Percentiles rank a stretch among this genome's conserved stretches.
Conservation (phyloP, 2,797 vertebrate genomes). For the Spinibarbus caldwelli region DNA sequence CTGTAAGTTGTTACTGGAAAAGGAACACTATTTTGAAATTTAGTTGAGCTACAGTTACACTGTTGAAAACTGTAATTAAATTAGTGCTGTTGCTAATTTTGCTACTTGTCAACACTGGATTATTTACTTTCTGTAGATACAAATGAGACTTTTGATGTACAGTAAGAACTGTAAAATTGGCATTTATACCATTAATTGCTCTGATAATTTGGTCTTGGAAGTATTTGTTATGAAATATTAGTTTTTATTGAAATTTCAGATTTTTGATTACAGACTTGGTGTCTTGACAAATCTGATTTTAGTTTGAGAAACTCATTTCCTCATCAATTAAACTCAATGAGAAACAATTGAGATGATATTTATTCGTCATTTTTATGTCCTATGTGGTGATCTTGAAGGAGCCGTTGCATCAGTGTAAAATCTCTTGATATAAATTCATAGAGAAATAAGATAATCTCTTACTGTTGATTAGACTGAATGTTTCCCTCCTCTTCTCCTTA, state of each 20-base stretch:
- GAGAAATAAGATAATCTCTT: conserved; percentile 51
- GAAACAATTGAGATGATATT: not conserved
- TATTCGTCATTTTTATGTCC: not conserved
- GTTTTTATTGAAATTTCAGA: not conserved
- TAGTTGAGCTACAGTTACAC: not conserved
- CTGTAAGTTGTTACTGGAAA: too few species aligned
- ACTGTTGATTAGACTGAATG: conserved; percentile 64
- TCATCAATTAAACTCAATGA: not conserved
- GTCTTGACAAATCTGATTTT: not conserved
- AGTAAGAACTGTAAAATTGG: not conserved
- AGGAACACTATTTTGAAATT: too few species aligned
- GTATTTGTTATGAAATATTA: not conserved
- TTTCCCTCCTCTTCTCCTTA: conserved; percentile 46
- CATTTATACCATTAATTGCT: not conserved
- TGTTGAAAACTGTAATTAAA: not conserved
- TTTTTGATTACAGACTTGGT: not conserved
- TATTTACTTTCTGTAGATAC: not conserved
- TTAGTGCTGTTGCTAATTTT: not conserved
- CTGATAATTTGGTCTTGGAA: not conserved
- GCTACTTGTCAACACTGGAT: not conserved
- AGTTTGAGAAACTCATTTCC: not conserved
- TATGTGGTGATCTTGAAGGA: not conserved
- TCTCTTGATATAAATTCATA: not conserved
- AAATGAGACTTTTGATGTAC: not conserved
- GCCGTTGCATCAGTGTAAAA: not conserved